These are phyloP conservation scores for Ctenosaura bakeri DNA, from an alignment of 2,797 vertebrate genomes.

Conservation along the genomic window DNA sequence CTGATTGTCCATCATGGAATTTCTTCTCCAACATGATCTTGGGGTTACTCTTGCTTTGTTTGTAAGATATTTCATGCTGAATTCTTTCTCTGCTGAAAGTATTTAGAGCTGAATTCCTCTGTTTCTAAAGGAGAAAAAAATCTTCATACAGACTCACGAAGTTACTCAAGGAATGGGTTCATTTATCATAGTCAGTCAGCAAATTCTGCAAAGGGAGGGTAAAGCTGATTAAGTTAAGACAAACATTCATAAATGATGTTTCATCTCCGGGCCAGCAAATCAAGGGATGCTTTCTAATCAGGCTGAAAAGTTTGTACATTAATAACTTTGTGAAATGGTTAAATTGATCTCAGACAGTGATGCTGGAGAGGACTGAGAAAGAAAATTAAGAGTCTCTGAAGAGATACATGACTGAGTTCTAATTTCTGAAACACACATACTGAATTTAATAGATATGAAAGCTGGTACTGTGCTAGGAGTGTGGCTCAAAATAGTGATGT, in stretches of 20 bases:
- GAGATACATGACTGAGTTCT: slow-evolving; percentile 37
- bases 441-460: slow-evolving; percentile 25
- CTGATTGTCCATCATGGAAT: background rate
- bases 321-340: slow-evolving; percentile 59
- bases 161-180: background rate
- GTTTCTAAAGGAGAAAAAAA: background rate
- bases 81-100: background rate
- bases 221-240: slow-evolving; percentile 75
- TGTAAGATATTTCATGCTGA: background rate
- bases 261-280: slow-evolving; percentile 68
- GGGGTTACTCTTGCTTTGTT: background rate
- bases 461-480: background rate
- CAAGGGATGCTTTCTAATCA: slow-evolving; percentile 55
- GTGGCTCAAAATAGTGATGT: slow-evolving; percentile 16
- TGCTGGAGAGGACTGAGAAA: slow-evolving; percentile 18
- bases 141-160: background rate
- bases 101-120: background rate
- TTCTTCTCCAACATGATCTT: background rate
- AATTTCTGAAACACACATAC: slow-evolving; percentile 25
- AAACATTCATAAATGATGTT: slow-evolving; percentile 69
- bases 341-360: slow-evolving; percentile 32
- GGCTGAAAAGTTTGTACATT: slow-evolving; percentile 62
- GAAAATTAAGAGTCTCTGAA: slow-evolving; percentile 47
- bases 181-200: slow-evolving; percentile 2
- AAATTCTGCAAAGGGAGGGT: slow-evolving; percentile 26